Percentiles rank a stretch among this genome's conserved stretches.
Evolutionary conservation across 2,113 vertebrate genomes (phyloP).

Genomic region (Dipodomys ordii): DNA sequence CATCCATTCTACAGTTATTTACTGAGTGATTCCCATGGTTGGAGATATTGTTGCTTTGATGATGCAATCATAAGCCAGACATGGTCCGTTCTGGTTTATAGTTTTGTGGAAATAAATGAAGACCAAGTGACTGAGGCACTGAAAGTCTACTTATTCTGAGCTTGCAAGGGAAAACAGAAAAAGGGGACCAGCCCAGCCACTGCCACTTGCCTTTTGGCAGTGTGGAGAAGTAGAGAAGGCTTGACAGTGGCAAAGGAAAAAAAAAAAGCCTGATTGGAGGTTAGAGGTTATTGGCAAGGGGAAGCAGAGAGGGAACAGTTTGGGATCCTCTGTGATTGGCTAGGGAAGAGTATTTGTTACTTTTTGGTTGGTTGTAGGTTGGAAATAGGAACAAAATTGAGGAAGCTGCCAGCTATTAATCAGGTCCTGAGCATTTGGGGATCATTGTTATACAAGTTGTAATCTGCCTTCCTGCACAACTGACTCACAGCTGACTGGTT

Average conservation of each 20-base stretch:
- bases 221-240: background rate
- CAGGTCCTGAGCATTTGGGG: background rate
- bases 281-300: background rate
- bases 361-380: background rate
- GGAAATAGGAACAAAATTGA: background rate
- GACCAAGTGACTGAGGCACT: background rate
- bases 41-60: background rate
- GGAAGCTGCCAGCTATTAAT: conserved; percentile 4
- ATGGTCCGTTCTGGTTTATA: background rate
- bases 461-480: background rate
- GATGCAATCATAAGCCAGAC: background rate
- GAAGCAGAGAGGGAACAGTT: background rate
- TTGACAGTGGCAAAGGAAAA: background rate
- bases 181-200: background rate
- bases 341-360: background rate
- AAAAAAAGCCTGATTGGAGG: background rate
- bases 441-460: background rate
- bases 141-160: background rate
- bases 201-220: background rate
- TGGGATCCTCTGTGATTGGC: background rate
- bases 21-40: background rate
- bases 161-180: background rate
- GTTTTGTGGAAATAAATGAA: conserved; percentile 6
- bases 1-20: conserved; percentile 1
- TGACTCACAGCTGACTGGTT: background rate